Base-by-base conservation (phyloP, 1,140 invertebrate genomes). In the Penaeus vannamei region DNA sequence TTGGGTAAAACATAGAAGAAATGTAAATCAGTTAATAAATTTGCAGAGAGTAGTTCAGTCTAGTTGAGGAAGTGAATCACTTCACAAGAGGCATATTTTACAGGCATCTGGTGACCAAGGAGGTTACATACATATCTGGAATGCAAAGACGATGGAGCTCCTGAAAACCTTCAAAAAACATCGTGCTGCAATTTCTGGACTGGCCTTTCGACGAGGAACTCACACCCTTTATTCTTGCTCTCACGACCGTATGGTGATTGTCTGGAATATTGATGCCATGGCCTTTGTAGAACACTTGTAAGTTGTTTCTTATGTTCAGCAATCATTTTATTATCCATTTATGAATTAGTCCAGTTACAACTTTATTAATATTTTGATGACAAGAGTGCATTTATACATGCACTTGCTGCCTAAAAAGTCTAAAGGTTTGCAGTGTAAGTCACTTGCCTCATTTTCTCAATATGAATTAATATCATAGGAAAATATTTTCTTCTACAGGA, bases 231-330 rank as follows among this genome's bases (percentile, higher is more conserved):
- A 97, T 92, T 98, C 97, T 66, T 93, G 93, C 86, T 95, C 95
- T 77, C 95, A 96, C 92, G 98, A 99, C 93, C 94, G 96, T 91
- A 96, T 96, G 59, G 96, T 99, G 0, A 95, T 95, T 92, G 96
- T 98, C 53, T 99, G 98, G 98, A 98, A 97, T 91, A 94, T 99
- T 32, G 97, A 98, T 94, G 98, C 99, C 92, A 97, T 98, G 96
- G 95, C 96, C 19, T 99, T 98, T 94, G 96, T 99, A 17, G 98
- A 99, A 94, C 98, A 97, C 86, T 94, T 99, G 94, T 97, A 94
- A 94, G 95, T 93, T n/a, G 85, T 36, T 79, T 86, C n/a, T 85
- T 42, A 72, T 66, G 20, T 90, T 62, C 23, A 42, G n/a, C 69
- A 23, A 12, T 23, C 20, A 42, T 85, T 36, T 22, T 66, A 53